Percentiles rank a stretch among this genome's conserved stretches.
Conservation (phyloP, 2,888 invertebrate species). For the Ophioninae sp. region DNA sequence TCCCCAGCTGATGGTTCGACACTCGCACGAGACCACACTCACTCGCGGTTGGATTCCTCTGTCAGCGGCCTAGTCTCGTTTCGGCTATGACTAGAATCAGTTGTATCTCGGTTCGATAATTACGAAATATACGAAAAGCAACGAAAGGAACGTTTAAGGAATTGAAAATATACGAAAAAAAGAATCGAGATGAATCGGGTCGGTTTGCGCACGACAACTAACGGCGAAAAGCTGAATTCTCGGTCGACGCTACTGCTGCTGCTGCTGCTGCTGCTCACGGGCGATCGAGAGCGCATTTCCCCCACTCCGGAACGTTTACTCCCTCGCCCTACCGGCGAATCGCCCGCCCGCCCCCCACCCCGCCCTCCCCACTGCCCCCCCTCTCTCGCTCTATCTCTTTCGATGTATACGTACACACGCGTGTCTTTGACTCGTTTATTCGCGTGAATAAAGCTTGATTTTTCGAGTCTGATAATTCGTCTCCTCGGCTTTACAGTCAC, state of each 20-base stretch:
- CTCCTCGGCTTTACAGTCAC: neutral
- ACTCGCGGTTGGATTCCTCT: slow-evolving; percentile 13
- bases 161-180: slow-evolving; percentile 2
- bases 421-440: neutral
- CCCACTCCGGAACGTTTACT: slow-evolving; percentile 11
- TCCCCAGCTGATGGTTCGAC: slow-evolving; percentile 9
- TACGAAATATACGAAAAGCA: neutral
- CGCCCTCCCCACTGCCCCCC: too few species aligned
- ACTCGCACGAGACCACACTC: slow-evolving; percentile 8
- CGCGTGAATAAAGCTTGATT: neutral
- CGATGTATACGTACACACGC: neutral
- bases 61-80: too few species aligned
- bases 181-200: neutral
- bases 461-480: neutral
- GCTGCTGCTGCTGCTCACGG: slow-evolving; percentile 15
- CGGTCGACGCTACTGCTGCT: slow-evolving; percentile 37
- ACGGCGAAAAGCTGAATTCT: slow-evolving; percentile 31
- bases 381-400: neutral
- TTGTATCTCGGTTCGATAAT: neutral
- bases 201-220: slow-evolving; percentile 36
- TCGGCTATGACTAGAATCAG: neutral
- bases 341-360: too few species aligned
- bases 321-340: slow-evolving; percentile 21
- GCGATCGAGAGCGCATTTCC: slow-evolving; percentile 15
- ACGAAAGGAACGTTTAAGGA: neutral